Percentiles rank a stretch among this genome's conserved stretches.
Conservation (phyloP, 2,888 invertebrate species). For the Drosophila barbarae region DNA sequence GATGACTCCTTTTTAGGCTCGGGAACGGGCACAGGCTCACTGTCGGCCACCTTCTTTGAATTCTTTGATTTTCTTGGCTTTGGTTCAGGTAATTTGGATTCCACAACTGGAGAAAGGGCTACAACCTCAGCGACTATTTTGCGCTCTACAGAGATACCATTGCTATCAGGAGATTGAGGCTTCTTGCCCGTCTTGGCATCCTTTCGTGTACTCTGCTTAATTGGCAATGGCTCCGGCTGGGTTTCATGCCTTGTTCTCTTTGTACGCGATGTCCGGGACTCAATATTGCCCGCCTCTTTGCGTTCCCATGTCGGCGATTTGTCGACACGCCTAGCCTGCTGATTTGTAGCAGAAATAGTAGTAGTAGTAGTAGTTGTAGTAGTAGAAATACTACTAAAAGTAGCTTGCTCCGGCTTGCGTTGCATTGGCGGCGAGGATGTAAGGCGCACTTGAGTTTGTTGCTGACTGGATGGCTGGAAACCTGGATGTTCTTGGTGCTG, state of each 20-base stretch:
- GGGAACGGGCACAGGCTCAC: neutral
- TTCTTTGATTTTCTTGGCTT: slow-evolving; percentile 60
- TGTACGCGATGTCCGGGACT: slow-evolving; percentile 37
- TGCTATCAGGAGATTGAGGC: slow-evolving; percentile 56
- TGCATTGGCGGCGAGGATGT: slow-evolving; percentile 54
- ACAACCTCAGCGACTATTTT: slow-evolving; percentile 22
- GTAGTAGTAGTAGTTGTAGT: slow-evolving; percentile 59
- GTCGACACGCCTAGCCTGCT: slow-evolving; percentile 47
- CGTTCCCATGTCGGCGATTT: slow-evolving; percentile 75
- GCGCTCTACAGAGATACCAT: slow-evolving; percentile 43
- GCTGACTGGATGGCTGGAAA: slow-evolving; percentile 82
- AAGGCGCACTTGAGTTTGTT: slow-evolving; percentile 62
- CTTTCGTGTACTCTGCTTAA: slow-evolving; percentile 58
- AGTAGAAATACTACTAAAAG: slow-evolving; percentile 38
- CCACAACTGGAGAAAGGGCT: slow-evolving; percentile 27
- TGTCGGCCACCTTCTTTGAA: slow-evolving; percentile 48
- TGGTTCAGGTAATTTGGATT: slow-evolving; percentile 51
- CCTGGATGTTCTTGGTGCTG: slow-evolving; percentile 65
- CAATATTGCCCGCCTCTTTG: slow-evolving; percentile 56
- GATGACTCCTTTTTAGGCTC: slow-evolving; percentile 17
- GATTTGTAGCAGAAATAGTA: slow-evolving; percentile 40
- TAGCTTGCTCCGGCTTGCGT: slow-evolving; percentile 46
- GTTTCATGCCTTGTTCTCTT: slow-evolving; percentile 61
- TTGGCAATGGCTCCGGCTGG: slow-evolving; percentile 62
- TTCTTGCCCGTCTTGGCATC: slow-evolving; percentile 47